phyloP scores from a whole-genome alignment of 2,888 invertebrate species.

The Philereme transversata region DNA sequence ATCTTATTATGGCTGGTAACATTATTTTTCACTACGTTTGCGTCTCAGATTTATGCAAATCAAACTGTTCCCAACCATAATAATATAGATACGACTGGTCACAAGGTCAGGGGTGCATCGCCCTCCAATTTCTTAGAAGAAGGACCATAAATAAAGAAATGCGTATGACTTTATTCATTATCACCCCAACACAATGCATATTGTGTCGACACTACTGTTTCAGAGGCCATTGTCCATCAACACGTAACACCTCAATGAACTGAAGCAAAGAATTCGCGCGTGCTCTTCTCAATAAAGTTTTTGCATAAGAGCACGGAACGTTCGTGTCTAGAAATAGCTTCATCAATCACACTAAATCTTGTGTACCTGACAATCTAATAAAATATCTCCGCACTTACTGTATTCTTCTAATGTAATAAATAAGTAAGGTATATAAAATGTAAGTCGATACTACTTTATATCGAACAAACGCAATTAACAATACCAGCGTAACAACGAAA shows the following conservation, averaged over 20 bases:
- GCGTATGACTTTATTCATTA: background rate
- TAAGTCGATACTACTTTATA: no score
- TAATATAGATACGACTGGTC: background rate
- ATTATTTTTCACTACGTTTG: background rate
- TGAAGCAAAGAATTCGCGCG: constrained; percentile 23
- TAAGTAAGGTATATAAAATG: no score
- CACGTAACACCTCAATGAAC: constrained; percentile 28
- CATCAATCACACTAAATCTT: background rate
- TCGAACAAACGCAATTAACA: no score
- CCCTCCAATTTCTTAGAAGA: background rate
- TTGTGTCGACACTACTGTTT: constrained; percentile 13
- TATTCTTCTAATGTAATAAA: background rate
- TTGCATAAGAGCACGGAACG: constrained; percentile 24
- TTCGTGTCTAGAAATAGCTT: constrained; percentile 11
- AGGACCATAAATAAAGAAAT: background rate
- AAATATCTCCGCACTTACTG: background rate
- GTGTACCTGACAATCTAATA: background rate
- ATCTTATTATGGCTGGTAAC: no score
- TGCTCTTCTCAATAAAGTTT: constrained; percentile 25
- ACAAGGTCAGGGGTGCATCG: background rate
- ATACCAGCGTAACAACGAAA: no score
- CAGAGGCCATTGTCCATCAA: constrained; percentile 27
- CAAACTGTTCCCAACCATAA: background rate
- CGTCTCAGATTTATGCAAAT: background rate
- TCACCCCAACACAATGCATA: constrained; percentile 13